A percentile compares a stretch with the other conserved stretches of the same genome.
Evolutionary conservation across 2,888 invertebrate species (phyloP).

Genomic region (Lypha dubia): DNA sequence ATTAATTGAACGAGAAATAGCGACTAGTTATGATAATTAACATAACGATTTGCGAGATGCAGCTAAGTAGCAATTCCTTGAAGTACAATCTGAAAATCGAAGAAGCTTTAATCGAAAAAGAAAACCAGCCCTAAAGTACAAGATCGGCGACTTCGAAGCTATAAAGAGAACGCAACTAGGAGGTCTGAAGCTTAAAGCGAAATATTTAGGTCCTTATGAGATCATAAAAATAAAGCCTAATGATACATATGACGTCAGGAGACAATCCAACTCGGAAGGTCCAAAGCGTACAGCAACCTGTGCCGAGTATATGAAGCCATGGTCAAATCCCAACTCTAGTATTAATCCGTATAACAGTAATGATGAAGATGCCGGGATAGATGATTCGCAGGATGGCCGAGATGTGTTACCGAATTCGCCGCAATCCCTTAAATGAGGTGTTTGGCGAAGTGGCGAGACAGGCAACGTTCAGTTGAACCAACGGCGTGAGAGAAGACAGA

Average conservation of each 20-base stretch:
- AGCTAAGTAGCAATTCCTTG: neutral
- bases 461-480: too few relatives aligned
- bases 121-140: conserved; percentile 15
- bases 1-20: too few relatives aligned
- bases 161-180: conserved; percentile 54
- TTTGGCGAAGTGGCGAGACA: too few relatives aligned
- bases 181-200: conserved; percentile 25
- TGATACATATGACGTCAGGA: conserved; percentile 49
- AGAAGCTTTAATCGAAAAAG: conserved; percentile 6
- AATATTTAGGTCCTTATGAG: conserved; percentile 37
- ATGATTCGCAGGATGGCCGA: conserved; percentile 42
- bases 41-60: too few relatives aligned
- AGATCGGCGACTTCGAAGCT: conserved; percentile 28
- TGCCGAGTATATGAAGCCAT: conserved; percentile 2
- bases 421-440: too few relatives aligned
- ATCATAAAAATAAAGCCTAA: conserved; percentile 27
- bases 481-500: too few relatives aligned
- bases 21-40: too few relatives aligned
- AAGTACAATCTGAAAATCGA: conserved; percentile 44
- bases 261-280: neutral
- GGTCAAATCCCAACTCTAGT: neutral
- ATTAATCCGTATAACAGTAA: neutral
- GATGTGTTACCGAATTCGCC: conserved; percentile 22
- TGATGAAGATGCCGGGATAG: neutral
- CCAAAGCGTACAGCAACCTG: neutral